These are phyloP conservation scores for Leptinotarsa rubiginosa DNA, from an alignment of 2,888 invertebrate genomes.

Conservation along the genomic window DNA sequence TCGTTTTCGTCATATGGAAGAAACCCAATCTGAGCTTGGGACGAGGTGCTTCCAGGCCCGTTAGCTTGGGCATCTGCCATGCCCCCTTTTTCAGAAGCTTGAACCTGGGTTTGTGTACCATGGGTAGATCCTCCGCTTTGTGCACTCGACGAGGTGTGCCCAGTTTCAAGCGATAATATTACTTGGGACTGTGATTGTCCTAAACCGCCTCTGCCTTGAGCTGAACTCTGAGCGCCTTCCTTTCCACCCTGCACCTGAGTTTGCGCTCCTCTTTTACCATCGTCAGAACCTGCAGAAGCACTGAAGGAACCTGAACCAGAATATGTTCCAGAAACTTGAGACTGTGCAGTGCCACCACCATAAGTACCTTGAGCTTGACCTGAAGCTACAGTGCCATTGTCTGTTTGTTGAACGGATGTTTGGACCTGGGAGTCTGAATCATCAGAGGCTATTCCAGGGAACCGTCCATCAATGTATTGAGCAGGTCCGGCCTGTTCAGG, in stretches of 20 bases:
- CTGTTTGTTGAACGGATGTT: slow-evolving; percentile 71
- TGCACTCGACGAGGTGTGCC: slow-evolving; percentile 80
- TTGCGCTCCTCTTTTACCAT: slow-evolving; percentile 79
- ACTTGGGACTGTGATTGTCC: slow-evolving; percentile 84
- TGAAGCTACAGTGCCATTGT: slow-evolving; percentile 78
- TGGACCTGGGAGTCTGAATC: slow-evolving; percentile 82
- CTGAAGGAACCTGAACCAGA: slow-evolving; percentile 83
- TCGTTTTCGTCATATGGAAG: slow-evolving; percentile 78
- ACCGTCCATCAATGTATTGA: slow-evolving; percentile 22
- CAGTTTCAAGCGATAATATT: slow-evolving; percentile 79
- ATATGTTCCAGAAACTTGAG: slow-evolving; percentile 85
- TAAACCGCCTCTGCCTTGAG: slow-evolving; percentile 79
- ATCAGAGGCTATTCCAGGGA: slow-evolving; percentile 61
- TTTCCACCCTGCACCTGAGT: slow-evolving; percentile 78
- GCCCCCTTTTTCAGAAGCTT: slow-evolving; percentile 85
- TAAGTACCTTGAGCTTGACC: slow-evolving; percentile 83
- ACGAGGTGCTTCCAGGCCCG: slow-evolving; percentile 86
- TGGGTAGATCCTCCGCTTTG: slow-evolving; percentile 82
- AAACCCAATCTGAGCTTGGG: slow-evolving; percentile 90
- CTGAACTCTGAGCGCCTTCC: slow-evolving; percentile 80
- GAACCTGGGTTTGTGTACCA: slow-evolving; percentile 83
- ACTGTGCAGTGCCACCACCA: slow-evolving; percentile 81
- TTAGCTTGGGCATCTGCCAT: slow-evolving; percentile 88
- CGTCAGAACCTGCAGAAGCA: slow-evolving; percentile 84
- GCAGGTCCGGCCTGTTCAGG: background rate